Percentiles rank a stretch among this genome's conserved stretches.
Conservation (phyloP, 2,113 vertebrate species). For the Poeciliopsis retropinna region DNA sequence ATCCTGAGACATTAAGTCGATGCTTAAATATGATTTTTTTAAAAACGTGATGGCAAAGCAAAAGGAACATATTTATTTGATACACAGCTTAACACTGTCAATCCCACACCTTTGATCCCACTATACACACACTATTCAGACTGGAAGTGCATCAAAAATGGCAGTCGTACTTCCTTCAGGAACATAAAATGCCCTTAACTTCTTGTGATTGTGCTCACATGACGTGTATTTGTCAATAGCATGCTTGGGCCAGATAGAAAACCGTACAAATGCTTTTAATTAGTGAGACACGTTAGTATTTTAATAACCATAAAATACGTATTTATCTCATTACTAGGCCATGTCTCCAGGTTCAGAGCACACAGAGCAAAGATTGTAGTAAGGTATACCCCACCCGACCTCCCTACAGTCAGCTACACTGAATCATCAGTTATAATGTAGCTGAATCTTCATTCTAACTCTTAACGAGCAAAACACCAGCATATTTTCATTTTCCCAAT, state of each 20-base stretch:
- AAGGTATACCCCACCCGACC: too few relatives aligned
- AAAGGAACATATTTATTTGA: too few relatives aligned
- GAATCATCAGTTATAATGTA: background rate
- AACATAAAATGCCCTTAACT: too few relatives aligned
- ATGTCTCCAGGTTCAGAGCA: background rate
- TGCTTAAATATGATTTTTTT: too few relatives aligned
- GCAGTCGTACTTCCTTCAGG: too few relatives aligned
- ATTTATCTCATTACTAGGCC: background rate
- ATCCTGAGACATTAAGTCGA: too few relatives aligned
- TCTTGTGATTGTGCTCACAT: too few relatives aligned
- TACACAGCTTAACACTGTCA: too few relatives aligned
- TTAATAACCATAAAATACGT: background rate
- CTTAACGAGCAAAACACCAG: constrained; percentile 14
- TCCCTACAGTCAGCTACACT: too few relatives aligned
- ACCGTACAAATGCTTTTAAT: background rate
- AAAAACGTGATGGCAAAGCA: background rate
- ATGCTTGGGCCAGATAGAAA: background rate
- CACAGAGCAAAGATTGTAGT: background rate
- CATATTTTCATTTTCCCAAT: constrained; percentile 6
- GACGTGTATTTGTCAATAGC: background rate
- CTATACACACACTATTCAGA: background rate
- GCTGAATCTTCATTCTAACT: too few relatives aligned
- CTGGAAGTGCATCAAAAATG: background rate
- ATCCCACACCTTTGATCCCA: background rate
- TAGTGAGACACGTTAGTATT: background rate